A percentile compares a stretch with the other conserved stretches of the same genome.
These are phyloP conservation scores for Drosophila aff. DNA, from an alignment of 1,140 invertebrate genomes.

Conservation along the genomic window DNA sequence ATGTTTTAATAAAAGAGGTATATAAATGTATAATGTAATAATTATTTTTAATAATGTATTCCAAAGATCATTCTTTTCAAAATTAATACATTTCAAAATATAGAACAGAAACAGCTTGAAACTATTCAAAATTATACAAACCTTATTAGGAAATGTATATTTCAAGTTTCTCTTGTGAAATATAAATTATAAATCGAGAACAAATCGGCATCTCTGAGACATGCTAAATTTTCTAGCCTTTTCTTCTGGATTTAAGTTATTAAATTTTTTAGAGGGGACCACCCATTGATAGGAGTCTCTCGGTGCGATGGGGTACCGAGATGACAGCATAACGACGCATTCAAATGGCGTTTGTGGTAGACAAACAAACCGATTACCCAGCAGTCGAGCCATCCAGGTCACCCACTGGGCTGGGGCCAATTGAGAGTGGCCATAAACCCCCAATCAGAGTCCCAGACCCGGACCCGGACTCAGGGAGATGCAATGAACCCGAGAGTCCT, in stretches of 20 bases:
- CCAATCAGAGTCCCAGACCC: slow-evolving; percentile 23
- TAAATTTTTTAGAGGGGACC: slow-evolving; percentile 34
- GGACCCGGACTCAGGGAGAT: slow-evolving; percentile 17
- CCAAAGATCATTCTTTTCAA: not conserved
- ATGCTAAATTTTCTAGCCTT: not conserved
- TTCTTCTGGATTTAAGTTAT: slow-evolving; percentile 33
- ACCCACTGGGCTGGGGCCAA: slow-evolving; percentile 56
- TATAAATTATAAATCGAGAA: not conserved
- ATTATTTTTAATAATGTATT: no score
- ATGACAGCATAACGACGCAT: slow-evolving; percentile 75
- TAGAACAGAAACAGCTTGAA: not conserved
- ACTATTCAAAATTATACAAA: not conserved
- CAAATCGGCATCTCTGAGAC: not conserved
- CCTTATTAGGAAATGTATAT: not conserved
- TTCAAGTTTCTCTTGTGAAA: not conserved
- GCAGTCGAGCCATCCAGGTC: slow-evolving; percentile 59
- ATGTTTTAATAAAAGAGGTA: not conserved
- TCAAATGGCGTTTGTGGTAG: slow-evolving; percentile 66
- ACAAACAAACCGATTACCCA: slow-evolving; percentile 80
- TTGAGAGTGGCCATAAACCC: slow-evolving; percentile 30
- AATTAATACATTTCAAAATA: not conserved
- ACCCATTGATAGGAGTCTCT: slow-evolving; percentile 12
- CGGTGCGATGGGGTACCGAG: not conserved
- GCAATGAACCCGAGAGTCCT: slow-evolving; percentile 35
- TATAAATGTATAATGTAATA: not conserved